Base-by-base conservation (phyloP, 64 coral and sea anemone genomes). In the Porites australiensis region DNA sequence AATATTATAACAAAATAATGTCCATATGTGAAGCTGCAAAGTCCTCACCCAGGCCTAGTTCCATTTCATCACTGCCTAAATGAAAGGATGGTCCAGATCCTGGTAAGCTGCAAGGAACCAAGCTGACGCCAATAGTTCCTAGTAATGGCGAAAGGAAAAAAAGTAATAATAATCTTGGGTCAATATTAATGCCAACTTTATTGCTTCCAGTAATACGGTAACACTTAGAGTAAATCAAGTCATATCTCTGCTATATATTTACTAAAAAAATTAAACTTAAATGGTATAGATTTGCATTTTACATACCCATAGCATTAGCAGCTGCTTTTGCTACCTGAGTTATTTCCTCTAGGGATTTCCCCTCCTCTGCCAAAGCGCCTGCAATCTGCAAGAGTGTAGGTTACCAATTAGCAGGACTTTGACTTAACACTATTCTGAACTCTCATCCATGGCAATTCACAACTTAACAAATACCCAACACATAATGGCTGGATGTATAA, bases 121-220 rank as follows among this genome's bases (percentile, higher is more conserved):
- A 88, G 61, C 98, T 96, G 6, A 99, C 91, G 49, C 94, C 94
- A 89, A 99, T 99, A 18, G 98, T 96, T 50, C 98, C 98, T 99
- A 18, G 3, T 47, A 21, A 6, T 59, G 48, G 52, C 60, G 48
- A 52, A 37, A 16, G 6, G n/a, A 15, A 52, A 88, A 10, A 5
- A 6, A 43, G 10, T 23, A 19, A 43, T 54, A 27, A 15, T 7
- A 75, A 8, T 8, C 7, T 77, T 77, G 23, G 3, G 4, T n/a
- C 27, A 37, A 37, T 1, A 37, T 37, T 37, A 37, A 37, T 37
- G 27, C 1, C 27, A 37, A 37, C 27, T 37, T 37, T 37, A 37
- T 37, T 37, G 27, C 27, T 37, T 37, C 27, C 27, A 37, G 27
- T 37, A 37, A 37, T 37, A 37, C 27, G 1, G 27, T 37, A 37